Evolutionary conservation across 1,140 invertebrate genomes (phyloP), one percentile per base, ranked within the genome.

Genomic region (Dreissena polymorpha): DNA sequence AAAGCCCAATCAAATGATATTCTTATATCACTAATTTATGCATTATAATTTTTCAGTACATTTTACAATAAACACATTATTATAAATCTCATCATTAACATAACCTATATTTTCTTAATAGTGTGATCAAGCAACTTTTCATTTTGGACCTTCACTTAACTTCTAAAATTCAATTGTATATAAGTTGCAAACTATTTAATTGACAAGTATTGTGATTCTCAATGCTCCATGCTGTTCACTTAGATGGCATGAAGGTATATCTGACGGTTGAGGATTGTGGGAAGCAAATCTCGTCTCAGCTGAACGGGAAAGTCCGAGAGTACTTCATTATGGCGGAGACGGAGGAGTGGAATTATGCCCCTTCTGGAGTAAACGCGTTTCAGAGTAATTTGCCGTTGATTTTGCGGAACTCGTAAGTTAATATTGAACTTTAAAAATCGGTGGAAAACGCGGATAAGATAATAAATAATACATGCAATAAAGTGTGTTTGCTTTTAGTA

Each of bases 331-430:
- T 23, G 10, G 64, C 64, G 13, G 64, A 67, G 25, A 67, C 21
- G 64, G 64, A 67, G 23, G 25, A 67, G 12, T 67, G 64, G 64
- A 67, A 67, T 21, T 67, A 67, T 21, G 64, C 64, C 64, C 64
- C 64, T n/a, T 21, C 64, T 13, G 64, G 64, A 14, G 12, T 10
- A 12, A 67, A 67, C 25, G 10, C 23, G 64, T 67, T 55, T 55
- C 12, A 55, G 53, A 55, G 12, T 18, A 18, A 55, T 12, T 12
- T 55, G 12, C 18, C 12, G 53, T 55, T 55, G 53, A 12, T 55
- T 18, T 18, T 18, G 18, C 12, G 12, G 18, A 12, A 18, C 18
- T 55, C 12, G 53, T 55, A 55, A 12, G 18, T 55, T 55, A 55
- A 55, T 55, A 12, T 12, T 55, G 12, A 18, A 55, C 18, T 12